These are phyloP conservation scores for Oeneis ivallda DNA, from an alignment of 2,888 invertebrate genomes.

Conservation along the genomic window DNA sequence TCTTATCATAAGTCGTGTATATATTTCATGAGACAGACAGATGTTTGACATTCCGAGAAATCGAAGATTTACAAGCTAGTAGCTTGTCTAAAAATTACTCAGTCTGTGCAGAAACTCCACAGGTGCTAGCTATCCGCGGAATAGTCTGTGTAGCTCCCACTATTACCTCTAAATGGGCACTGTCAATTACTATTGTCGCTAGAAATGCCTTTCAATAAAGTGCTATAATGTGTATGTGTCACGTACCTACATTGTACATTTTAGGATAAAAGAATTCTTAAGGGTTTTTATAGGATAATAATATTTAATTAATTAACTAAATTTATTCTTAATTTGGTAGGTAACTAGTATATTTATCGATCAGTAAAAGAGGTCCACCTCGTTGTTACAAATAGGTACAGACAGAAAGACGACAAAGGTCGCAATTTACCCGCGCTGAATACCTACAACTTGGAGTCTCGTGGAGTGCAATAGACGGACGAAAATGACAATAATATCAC, in stretches of 20 bases:
- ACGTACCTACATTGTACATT: not conserved
- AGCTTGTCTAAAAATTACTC: slow-evolving; percentile 31
- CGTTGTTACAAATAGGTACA: too few relatives aligned
- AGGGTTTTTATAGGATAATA: not conserved
- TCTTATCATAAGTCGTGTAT: not conserved
- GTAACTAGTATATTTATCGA: too few relatives aligned
- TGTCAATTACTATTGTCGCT: slow-evolving; percentile 24
- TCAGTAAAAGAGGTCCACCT: too few relatives aligned
- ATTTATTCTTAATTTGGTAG: too few relatives aligned
- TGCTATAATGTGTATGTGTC: not conserved
- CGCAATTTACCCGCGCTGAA: too few relatives aligned
- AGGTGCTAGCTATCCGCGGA: slow-evolving; percentile 44
- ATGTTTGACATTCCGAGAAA: too few relatives aligned
- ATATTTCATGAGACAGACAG: too few relatives aligned
- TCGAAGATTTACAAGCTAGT: not conserved
- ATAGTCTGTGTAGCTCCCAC: slow-evolving; percentile 22
- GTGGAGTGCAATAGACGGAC: too few relatives aligned
- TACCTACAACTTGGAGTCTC: too few relatives aligned
- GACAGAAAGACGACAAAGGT: too few relatives aligned
- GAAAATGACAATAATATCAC: too few relatives aligned
- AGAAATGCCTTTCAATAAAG: slow-evolving; percentile 22
- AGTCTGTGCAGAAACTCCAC: slow-evolving; percentile 37
- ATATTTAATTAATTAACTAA: too few relatives aligned
- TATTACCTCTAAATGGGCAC: slow-evolving; percentile 17
- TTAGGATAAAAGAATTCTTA: not conserved